Evolutionary conservation across 2,797 vertebrate genomes (phyloP).

Genomic region (Myripristis murdjan): DNA sequence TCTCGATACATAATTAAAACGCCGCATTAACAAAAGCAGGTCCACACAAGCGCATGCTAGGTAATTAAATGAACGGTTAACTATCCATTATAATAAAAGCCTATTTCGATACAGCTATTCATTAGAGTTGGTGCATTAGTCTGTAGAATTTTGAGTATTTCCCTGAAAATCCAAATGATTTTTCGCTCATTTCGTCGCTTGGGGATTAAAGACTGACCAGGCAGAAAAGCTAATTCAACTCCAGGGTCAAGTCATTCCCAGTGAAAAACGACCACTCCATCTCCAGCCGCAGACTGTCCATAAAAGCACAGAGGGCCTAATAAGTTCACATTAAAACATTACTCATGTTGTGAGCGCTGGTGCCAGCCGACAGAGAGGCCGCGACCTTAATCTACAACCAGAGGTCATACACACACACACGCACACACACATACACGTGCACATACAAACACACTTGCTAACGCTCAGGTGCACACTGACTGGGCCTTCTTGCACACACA

Average conservation of each 20-base stretch:
- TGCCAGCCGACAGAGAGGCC: conserved; percentile 58
- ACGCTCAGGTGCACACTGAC: background rate
- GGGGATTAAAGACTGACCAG: conserved; percentile 18
- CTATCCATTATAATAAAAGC: no score
- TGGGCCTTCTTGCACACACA: conserved; percentile 2
- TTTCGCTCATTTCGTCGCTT: conserved; percentile 3
- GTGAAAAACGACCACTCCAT: conserved; percentile 53
- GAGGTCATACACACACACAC: conserved; percentile 61
- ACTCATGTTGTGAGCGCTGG: conserved; percentile 61
- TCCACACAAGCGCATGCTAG: no score
- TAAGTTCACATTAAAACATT: conserved; percentile 73
- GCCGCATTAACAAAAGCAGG: background rate
- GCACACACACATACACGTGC: background rate
- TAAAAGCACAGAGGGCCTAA: conserved; percentile 41
- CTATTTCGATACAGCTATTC: no score
- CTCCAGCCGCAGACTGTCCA: conserved; percentile 50
- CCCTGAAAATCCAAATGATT: background rate
- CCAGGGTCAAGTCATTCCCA: conserved; percentile 38
- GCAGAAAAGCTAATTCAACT: conserved; percentile 28
- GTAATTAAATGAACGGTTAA: background rate
- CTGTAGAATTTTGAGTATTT: background rate
- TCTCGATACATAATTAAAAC: background rate
- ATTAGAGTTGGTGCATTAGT: no score
- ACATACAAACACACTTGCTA: background rate
- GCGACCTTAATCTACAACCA: conserved; percentile 71